Base-by-base conservation (phyloP, 2,113 vertebrate species). In the Rhabdornis inornatus region DNA sequence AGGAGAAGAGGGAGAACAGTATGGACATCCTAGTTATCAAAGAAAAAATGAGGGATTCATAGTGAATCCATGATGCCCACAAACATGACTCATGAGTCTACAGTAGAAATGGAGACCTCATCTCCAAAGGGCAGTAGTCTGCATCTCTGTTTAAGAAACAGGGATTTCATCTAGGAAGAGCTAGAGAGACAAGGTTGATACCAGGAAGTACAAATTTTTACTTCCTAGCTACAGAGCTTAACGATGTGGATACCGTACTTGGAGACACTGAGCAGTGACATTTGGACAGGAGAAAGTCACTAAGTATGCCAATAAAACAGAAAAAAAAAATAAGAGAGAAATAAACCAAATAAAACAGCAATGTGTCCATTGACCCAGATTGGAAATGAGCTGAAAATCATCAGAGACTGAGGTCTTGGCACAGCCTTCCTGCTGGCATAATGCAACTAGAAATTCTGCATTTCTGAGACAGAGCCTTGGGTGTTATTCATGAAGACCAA, bases 231-330 rank as follows among this genome's bases (percentile, higher is more conserved):
- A 23, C 12, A 63, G 66, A 75, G n/a, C 24, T 31, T 45, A 72
- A 30, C 0, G 0, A 61, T 37, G 25, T 24, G 27, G 53, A 28
- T n/a, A 18, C 35, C 28, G 39, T 19, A 35, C 61, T 13, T 57
- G 44, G 57, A 75, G 39, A 71, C 31, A 63, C 33, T 3, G 9
- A 44, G 57, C 13, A 71, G 39, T 13, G 61, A 71, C 25, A 33
- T 65, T 60, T 33, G 68, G 22, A 7, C 2, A 47, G 44, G 8
- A 83, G 44, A 77, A 78, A 33, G n/a, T 33, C 66, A 53, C 13
- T 18, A 49, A 57, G 28, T n/a, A 45, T 50, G 20, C 20, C 20
- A 50, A 14, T 14, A 59, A 66, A 82, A n/a, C 37, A 82, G 33
- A 14, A 59, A 59, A 49, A 65, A n/a, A 65, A 42, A n/a, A 8